phyloP scores from a whole-genome alignment of 2,113 vertebrate species.

The Siniperca knerii region DNA sequence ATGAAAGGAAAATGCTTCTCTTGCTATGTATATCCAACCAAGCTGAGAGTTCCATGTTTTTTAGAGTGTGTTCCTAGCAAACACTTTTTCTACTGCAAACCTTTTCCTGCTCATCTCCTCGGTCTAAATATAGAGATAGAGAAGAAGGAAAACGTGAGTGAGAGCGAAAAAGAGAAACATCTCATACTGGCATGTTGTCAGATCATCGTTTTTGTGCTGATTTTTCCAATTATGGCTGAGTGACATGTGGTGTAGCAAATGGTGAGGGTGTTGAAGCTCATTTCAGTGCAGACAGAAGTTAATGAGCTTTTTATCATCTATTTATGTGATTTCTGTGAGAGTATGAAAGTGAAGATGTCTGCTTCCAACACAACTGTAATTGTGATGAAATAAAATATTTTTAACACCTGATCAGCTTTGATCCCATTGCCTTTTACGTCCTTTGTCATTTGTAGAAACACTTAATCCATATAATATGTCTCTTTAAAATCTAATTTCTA shows the following conservation, averaged over 20 bases:
- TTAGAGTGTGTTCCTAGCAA: constrained; percentile 37
- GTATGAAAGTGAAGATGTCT: constrained; percentile 50
- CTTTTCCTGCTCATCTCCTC: constrained; percentile 43
- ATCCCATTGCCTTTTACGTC: constrained; percentile 5
- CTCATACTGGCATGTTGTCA: constrained; percentile 59
- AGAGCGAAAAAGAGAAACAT: constrained; percentile 36
- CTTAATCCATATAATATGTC: not conserved
- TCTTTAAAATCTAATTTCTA: constrained; percentile 1
- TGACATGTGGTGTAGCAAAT: constrained; percentile 57
- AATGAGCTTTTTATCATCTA: constrained; percentile 69
- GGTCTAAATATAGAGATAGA: constrained; percentile 63
- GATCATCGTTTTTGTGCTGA: constrained; percentile 51
- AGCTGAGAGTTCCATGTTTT: constrained; percentile 30
- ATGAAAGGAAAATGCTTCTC: constrained; percentile 32
- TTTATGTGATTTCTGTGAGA: constrained; percentile 52
- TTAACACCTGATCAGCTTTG: constrained; percentile 39
- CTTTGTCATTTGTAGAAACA: constrained; percentile 3
- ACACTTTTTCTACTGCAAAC: constrained; percentile 39
- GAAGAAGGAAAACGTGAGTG: constrained; percentile 29
- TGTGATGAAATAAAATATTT: constrained; percentile 35
- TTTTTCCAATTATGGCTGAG: constrained; percentile 71
- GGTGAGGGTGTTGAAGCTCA: constrained; percentile 42
- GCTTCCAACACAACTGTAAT: constrained; percentile 33
- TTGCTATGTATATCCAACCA: constrained; percentile 19
- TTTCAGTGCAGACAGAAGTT: constrained; percentile 59